Evolutionary conservation across 2,888 invertebrate species (phyloP), one percentile per base, ranked within the genome.

Genomic region (Stenodema calcarata): DNA sequence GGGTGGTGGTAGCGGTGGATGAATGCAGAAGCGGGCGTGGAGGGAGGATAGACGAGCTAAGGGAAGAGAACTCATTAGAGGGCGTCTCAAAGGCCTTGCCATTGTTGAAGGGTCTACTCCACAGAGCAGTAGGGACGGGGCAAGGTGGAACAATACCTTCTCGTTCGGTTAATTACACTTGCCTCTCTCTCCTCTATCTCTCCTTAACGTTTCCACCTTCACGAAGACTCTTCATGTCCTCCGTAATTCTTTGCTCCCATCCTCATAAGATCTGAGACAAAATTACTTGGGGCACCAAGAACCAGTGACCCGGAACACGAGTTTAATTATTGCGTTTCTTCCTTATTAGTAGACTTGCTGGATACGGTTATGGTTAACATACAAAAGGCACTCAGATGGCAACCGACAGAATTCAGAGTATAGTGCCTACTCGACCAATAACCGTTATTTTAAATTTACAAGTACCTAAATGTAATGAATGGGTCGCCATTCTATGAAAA

Each of bases 21-120:
- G 75, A n/a, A 35, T 28, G 75, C 2, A 18, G 12, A 23, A 62
- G 3, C 6, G 28, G 35, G 23, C 69, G 27, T 2, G 23, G 28
- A 16, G 28, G 69, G n/a, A 69, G 27, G 23, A 69, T 69, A 28
- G 69, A 69, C 30, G 78, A 78, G 27, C 18, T n/a, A 50, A 50
- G 41, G 62, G 80, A 28, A 35, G 35, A 42, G 80, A 80, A 80
- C 80, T 80, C 80, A 80, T 80, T 80, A 80, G 80, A 80, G 80
- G 80, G 80, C 80, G 62, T 54, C 80, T 80, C 80, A 80, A 80
- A 80, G 54, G 47, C 80, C 27, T 41, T 14, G 50, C 80, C 80
- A 80, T 80, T 80, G 80, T 80, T 27, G 47, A 54, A 50, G 80
- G 62, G 44, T 80, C 80, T 30, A 42, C 27, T 42, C 78, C n/a